These are phyloP conservation scores for Haliaeetus leucogaster DNA, from an alignment of 2,113 vertebrate species.

Conservation along the genomic window DNA sequence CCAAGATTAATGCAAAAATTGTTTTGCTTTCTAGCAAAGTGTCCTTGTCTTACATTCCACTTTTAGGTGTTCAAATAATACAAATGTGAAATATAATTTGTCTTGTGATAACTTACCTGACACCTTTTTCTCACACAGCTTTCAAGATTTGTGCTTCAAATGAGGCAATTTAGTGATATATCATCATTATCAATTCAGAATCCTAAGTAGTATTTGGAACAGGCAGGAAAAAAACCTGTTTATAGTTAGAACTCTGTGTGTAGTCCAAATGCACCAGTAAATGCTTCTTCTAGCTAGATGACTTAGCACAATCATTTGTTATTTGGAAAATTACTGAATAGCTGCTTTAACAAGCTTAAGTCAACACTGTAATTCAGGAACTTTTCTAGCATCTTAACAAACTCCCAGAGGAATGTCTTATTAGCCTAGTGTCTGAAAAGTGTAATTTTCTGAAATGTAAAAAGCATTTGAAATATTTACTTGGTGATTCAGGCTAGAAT, in stretches of 20 bases:
- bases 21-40: neutral
- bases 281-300: neutral
- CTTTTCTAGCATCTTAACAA: neutral
- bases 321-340: neutral
- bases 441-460: neutral
- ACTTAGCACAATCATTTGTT: neutral
- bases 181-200: neutral
- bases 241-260: neutral
- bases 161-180: neutral
- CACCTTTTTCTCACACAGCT: neutral
- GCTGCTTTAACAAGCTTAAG: conserved; percentile 1
- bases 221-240: neutral
- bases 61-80: neutral
- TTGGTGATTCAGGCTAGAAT: neutral
- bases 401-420: neutral
- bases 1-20: neutral
- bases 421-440: neutral
- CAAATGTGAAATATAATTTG: neutral
- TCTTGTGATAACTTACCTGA: neutral
- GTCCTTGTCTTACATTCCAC: neutral
- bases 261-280: neutral
- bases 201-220: neutral
- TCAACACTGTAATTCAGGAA: neutral
- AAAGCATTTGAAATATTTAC: neutral
- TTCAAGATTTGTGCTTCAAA: neutral